Percentiles rank a stretch among this genome's conserved stretches.
Evolutionary conservation across 1,140 invertebrate species (phyloP).

Genomic region (Ceratina australensis): DNA sequence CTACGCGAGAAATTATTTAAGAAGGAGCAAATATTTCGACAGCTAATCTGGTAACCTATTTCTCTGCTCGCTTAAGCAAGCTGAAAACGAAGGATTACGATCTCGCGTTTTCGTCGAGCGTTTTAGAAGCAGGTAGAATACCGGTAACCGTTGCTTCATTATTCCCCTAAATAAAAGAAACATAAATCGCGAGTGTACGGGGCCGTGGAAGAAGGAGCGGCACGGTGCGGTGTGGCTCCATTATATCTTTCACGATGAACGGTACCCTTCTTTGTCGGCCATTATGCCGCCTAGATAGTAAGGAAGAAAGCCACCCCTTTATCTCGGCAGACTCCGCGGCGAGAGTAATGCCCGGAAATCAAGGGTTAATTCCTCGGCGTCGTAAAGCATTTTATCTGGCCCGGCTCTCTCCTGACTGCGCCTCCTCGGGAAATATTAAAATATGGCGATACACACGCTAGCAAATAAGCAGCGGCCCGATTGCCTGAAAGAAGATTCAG

Average conservation of each 20-base stretch:
- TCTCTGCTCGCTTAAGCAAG: no score
- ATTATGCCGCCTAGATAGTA: slow-evolving; percentile 73
- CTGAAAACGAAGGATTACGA: no score
- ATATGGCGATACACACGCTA: slow-evolving; percentile 58
- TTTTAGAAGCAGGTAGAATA: neutral
- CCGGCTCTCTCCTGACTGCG: slow-evolving; percentile 14
- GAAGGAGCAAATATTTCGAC: no score
- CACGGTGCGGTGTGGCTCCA: slow-evolving; percentile 63
- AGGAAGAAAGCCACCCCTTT: slow-evolving; percentile 75
- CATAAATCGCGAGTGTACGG: slow-evolving; percentile 70
- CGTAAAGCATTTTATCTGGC: slow-evolving; percentile 76
- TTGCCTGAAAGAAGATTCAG: no score
- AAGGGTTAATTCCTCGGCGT: slow-evolving; percentile 76
- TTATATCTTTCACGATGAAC: slow-evolving; percentile 73
- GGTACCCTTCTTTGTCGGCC: slow-evolving; percentile 69
- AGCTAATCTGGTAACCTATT: no score
- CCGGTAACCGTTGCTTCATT: slow-evolving; percentile 56
- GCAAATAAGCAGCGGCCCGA: neutral
- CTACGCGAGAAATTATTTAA: no score
- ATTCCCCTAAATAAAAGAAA: slow-evolving; percentile 75
- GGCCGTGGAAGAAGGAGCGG: slow-evolving; percentile 56
- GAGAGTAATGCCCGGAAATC: slow-evolving; percentile 78
- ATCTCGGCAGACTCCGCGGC: slow-evolving; percentile 69
- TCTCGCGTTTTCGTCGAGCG: no score
- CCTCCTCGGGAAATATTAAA: slow-evolving; percentile 58